phyloP scores from a whole-genome alignment of 2,888 invertebrate species.

The Orthosia cruda region DNA sequence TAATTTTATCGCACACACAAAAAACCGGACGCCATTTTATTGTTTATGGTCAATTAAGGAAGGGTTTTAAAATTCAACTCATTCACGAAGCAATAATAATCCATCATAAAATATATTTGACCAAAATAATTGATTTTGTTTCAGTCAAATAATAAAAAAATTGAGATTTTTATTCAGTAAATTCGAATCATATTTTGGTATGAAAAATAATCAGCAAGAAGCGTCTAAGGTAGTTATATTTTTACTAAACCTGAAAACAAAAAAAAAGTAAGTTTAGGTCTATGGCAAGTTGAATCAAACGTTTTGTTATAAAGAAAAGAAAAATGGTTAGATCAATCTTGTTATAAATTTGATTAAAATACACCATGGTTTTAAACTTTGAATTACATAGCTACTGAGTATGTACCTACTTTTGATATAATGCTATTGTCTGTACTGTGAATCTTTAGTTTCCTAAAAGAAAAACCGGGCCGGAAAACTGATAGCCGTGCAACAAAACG shows the following conservation, averaged over 20 bases:
- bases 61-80: constrained; percentile 67
- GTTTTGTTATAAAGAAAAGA: too few species aligned
- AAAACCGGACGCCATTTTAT: constrained; percentile 92
- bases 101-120: background rate
- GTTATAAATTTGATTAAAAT: too few species aligned
- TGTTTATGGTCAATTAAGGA: constrained; percentile 87
- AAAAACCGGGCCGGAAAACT: background rate
- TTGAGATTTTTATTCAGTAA: background rate
- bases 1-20: constrained; percentile 91
- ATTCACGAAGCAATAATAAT: constrained; percentile 48
- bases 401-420: too few species aligned
- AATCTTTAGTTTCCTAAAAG: too few species aligned
- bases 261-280: background rate
- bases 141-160: background rate
- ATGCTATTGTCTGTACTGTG: too few species aligned
- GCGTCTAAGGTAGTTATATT: too few species aligned
- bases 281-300: constrained; percentile 7
- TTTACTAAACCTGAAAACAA: background rate
- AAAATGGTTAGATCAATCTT: too few species aligned
- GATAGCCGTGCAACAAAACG: constrained; percentile 14
- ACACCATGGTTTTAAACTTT: too few species aligned
- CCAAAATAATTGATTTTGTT: background rate
- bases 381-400: too few species aligned
- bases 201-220: background rate
- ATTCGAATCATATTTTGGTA: rapidly evolving